Evolutionary conservation across 2,888 invertebrate genomes (phyloP), one percentile per base, ranked within the genome.

Genomic region (Acanthococcus lagerstroemiae): DNA sequence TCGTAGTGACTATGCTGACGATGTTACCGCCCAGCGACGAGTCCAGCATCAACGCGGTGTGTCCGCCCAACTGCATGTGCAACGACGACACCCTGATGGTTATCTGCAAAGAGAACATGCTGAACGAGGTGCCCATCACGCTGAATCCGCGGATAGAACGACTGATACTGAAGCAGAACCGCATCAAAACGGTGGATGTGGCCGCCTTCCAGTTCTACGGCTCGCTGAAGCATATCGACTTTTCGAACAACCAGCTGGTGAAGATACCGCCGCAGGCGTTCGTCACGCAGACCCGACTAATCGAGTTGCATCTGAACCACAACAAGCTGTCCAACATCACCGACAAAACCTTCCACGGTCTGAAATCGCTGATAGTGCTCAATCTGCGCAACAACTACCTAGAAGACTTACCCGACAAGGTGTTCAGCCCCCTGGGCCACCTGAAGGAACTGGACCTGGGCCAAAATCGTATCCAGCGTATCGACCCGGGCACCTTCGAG

Each of bases 31-130:
- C 61, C 21, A 66, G 65, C 67, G 46, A 37, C 17, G 57, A 45
- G 22, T 55, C 67, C 45, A 44, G 67, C n/a, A 55, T 54, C 30
- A 78, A 85, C 70, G 86, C 86, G 66, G 85, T 88, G 78, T 94
- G 93, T 74, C 93, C 93, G n/a, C 82, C 78, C 69, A 88, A 87
- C 71, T 94, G 94, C 78, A 83, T 81, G 75, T 94, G 94, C 79
- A 88, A 93, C 78, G 93, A 94, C 74, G 90, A 90, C 70, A 90
- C 87, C 9, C 83, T 90, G 71, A 87, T 88, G 67, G 93, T 92
- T 56, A 85, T 85, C 71, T 94, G 93, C 78, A 85, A 89, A 72
- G 86, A 85, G 74, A 90, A 90, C 74, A 87, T 87, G 71, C 81
- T 94, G 68, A 91, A 91, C 78, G 90, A 91, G 65, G 83, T 94